phyloP scores from a whole-genome alignment of 2,113 vertebrate genomes.

The Cyanistes caeruleus region DNA sequence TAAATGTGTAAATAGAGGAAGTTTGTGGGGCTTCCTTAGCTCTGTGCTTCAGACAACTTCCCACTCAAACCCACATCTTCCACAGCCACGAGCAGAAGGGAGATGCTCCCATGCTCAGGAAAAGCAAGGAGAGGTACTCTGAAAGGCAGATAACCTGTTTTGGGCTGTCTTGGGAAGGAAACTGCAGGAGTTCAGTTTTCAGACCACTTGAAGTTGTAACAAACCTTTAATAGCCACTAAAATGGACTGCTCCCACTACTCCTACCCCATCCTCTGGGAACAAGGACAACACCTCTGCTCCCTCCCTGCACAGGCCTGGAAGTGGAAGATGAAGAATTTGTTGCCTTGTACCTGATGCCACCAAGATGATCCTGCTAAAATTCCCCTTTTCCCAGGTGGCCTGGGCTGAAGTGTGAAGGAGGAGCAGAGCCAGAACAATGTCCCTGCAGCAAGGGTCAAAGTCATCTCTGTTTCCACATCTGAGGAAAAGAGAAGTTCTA shows the following conservation, averaged over 20 bases:
- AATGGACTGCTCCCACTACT: background rate
- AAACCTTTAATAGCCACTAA: background rate
- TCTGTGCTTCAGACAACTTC: background rate
- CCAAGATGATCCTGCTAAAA: background rate
- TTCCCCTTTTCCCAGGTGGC: background rate
- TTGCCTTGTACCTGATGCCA: background rate
- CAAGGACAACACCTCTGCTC: background rate
- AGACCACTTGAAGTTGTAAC: background rate
- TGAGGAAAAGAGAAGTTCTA: background rate
- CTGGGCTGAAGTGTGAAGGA: background rate
- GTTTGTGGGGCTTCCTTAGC: background rate
- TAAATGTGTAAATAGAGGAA: background rate
- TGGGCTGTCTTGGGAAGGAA: background rate
- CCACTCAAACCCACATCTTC: background rate
- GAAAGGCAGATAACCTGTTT: background rate
- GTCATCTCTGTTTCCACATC: background rate
- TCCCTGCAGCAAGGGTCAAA: background rate
- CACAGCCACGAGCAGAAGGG: background rate
- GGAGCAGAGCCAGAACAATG: background rate
- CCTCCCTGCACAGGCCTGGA: background rate
- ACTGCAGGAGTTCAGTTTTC: background rate
- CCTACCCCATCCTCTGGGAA: background rate
- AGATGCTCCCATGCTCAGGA: background rate
- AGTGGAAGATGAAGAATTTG: background rate
- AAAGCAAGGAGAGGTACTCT: accelerated